These are phyloP conservation scores for Anoplius nigerrimus DNA, from an alignment of 2,888 invertebrate species.

Conservation along the genomic window DNA sequence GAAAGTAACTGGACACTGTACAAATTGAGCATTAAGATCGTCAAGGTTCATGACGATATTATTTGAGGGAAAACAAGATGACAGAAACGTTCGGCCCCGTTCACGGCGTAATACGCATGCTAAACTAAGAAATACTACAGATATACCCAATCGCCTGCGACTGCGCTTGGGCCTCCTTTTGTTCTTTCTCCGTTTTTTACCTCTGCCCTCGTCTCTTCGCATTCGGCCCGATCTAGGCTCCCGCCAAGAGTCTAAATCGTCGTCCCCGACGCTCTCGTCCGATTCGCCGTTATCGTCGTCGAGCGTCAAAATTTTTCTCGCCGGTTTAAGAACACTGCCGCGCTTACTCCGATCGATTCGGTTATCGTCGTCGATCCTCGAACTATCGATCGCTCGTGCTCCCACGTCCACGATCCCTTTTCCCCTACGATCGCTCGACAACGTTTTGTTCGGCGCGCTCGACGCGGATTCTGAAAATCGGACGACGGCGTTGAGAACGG, in stretches of 20 bases:
- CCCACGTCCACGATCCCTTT: background rate
- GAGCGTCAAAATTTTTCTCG: background rate
- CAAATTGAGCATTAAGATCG: too few species aligned
- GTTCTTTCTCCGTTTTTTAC: slow-evolving; percentile 68
- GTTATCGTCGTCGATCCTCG: background rate
- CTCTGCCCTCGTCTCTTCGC: slow-evolving; percentile 68
- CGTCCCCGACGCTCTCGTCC: slow-evolving; percentile 1
- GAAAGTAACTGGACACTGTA: too few species aligned
- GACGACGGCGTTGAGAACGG: too few species aligned
- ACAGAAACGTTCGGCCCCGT: too few species aligned
- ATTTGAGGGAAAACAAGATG: too few species aligned
- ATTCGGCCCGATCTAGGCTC: slow-evolving; percentile 60
- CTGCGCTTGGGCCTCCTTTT: slow-evolving; percentile 69
- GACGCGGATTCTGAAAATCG: too few species aligned
- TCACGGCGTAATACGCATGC: slow-evolving; percentile 17
- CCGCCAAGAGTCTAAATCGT: slow-evolving; percentile 33
- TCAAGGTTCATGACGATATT: too few species aligned
- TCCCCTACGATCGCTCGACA: background rate
- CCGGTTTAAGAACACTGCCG: background rate
- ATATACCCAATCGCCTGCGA: slow-evolving; percentile 71
- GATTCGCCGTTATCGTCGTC: background rate
- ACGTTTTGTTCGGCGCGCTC: too few species aligned
- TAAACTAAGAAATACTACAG: slow-evolving; percentile 35
- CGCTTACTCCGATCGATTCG: background rate
- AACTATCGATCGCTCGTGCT: background rate